Evolutionary conservation across 2,888 invertebrate genomes (phyloP), one percentile per base, ranked within the genome.

Genomic region (Chromoteleia sp.): DNA sequence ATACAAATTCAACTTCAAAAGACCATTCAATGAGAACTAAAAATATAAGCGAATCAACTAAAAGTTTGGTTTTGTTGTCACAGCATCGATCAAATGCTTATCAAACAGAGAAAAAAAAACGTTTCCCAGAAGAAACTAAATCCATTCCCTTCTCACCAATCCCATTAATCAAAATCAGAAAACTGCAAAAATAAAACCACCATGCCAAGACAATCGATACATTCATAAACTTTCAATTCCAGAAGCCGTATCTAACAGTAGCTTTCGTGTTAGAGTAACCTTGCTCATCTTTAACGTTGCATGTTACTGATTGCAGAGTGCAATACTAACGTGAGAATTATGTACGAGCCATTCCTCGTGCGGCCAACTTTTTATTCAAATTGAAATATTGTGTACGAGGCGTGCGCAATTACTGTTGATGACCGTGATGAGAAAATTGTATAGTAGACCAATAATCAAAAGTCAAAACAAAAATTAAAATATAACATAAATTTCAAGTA

Each of bases 201-300:
- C 8, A 7, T 36, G 39, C 12, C 68, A 6, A 45, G 45, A 70
- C 43, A 77, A 63, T 70, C 61, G 25, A 63, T 63, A 71, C 29
- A 41, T 33, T 78, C 56, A 30, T 56, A 70, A 71, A 48, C 14
- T 65, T 63, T 52, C 68, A 43, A 68, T 70, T 63, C 15, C 29
- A 29, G 33, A 17, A 54, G 12, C 12, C 15, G 10, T 43, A 43
- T 58, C 43, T 41, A 65, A 65, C 59, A 76, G 58, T 70, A 54
- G 70, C 54, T 61, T 63, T 78, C 56, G 54, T 67, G 73, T 73
- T 59, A 58, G 48, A 71, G 21, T 65, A 67, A 79, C 73, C 79
- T 79, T 79, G 73, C 70, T 73, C 79, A 79, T 79, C 79, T 79
- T 50, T 41, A 59, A 39, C 63, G 52, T 59, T 61, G 67, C 73